Conservation (phyloP, 1,140 invertebrate genomes). For the Ctenoplectra terminalis region DNA sequence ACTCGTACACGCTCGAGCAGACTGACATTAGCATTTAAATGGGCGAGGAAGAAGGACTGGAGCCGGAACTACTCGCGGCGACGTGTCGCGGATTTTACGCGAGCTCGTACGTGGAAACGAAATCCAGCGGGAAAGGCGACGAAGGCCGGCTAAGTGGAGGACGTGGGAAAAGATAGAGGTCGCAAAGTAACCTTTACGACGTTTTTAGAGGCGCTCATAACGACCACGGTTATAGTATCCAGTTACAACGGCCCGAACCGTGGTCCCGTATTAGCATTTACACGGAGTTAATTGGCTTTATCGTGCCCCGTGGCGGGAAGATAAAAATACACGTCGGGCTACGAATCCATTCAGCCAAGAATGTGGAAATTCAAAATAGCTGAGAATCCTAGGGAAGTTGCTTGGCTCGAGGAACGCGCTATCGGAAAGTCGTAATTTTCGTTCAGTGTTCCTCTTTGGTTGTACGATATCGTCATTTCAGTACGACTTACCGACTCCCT, state of each 20-base stretch:
- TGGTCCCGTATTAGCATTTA: constrained; percentile 46
- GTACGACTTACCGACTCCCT: background rate
- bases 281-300: constrained; percentile 50
- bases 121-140: background rate
- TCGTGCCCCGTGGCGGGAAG: constrained; percentile 23
- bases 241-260: constrained; percentile 4
- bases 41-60: background rate
- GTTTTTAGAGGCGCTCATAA: constrained; percentile 32
- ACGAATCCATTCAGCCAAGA: background rate
- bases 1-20: background rate
- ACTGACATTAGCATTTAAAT: constrained; percentile 49
- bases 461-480: background rate
- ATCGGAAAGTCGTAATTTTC: constrained; percentile 25
- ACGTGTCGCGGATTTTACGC: constrained; percentile 30
- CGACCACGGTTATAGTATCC: constrained; percentile 21
- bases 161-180: constrained; percentile 22
- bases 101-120: background rate
- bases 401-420: background rate
- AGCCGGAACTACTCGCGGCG: background rate
- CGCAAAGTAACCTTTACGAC: constrained; percentile 42
- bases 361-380: background rate
- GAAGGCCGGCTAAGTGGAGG: background rate
- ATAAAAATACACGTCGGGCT: constrained; percentile 27
- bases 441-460: background rate
- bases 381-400: too few relatives aligned